Conservation (phyloP, 2,113 vertebrate genomes). For the Myrmecobius fasciatus region DNA sequence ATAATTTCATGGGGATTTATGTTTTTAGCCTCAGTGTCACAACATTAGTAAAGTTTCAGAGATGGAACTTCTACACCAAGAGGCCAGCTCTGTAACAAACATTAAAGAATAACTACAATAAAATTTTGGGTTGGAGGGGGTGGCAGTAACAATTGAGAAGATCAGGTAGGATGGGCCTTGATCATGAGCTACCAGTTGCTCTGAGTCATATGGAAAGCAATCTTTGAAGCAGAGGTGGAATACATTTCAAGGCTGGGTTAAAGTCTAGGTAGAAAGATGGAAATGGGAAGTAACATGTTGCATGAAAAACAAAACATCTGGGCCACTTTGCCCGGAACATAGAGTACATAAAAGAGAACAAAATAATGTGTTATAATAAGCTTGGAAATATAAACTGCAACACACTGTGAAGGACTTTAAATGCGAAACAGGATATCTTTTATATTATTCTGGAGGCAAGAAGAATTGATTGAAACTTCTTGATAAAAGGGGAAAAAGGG, state of each 20-base stretch:
- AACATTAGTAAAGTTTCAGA: neutral
- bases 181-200: neutral
- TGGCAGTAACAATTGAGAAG: neutral
- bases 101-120: neutral
- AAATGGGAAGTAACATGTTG: neutral
- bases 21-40: neutral
- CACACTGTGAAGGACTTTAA: neutral
- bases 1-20: neutral
- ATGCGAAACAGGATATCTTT: neutral
- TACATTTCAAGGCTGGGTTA: neutral
- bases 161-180: neutral
- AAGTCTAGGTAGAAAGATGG: neutral
- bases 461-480: neutral
- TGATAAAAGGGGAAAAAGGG: neutral
- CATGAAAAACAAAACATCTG: neutral
- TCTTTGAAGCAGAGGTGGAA: neutral
- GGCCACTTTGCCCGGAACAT: neutral
- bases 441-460: neutral
- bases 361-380: neutral
- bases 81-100: neutral
- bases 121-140: neutral
- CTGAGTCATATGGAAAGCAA: neutral
- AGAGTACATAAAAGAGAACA: neutral
- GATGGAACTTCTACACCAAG: neutral
- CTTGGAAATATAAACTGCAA: neutral